A percentile compares a stretch with the other conserved stretches of the same genome.
Evolutionary conservation across 2,888 invertebrate species (phyloP).

Genomic region (Philhelius pedissequus): DNA sequence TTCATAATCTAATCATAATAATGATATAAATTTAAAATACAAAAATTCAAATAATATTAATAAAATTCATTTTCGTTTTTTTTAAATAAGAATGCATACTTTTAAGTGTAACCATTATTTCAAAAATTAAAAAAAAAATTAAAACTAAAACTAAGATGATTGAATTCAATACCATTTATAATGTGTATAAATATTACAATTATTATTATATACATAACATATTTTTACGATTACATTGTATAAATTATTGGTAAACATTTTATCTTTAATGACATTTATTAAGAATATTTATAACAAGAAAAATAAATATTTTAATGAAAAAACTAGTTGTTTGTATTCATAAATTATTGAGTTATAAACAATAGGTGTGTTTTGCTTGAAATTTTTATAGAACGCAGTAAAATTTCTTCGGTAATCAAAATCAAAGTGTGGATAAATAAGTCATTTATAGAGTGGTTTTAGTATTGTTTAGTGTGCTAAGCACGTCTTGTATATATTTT

Average conservation of each 20-base stretch:
- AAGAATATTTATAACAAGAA: conserved; percentile 65
- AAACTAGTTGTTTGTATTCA: conserved; percentile 3
- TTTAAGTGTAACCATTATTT: conserved; percentile 31
- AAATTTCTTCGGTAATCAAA: too few relatives aligned
- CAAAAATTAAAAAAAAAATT: too few relatives aligned
- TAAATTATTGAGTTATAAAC: too few relatives aligned
- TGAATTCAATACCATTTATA: conserved; percentile 38
- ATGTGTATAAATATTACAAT: conserved; percentile 38
- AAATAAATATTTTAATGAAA: conserved; percentile 67
- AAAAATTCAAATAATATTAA: conserved; percentile 28
- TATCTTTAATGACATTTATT: conserved; percentile 62
- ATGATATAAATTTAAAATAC: conserved; percentile 19
- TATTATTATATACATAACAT: conserved; percentile 47
- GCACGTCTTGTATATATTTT: too few relatives aligned
- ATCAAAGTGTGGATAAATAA: too few relatives aligned
- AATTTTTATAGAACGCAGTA: too few relatives aligned
- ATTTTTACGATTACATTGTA: conserved; percentile 66
- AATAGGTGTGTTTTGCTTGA: too few relatives aligned
- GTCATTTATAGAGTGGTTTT: too few relatives aligned
- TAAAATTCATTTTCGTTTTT: neutral
- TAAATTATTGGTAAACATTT: conserved; percentile 61
- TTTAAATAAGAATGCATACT: conserved; percentile 2
- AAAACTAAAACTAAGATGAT: neutral
- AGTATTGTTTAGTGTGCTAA: too few relatives aligned
- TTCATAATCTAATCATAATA: conserved; percentile 31